Evolutionary conservation across 2,113 vertebrate genomes (phyloP), one percentile per base, ranked within the genome.

Genomic region (Anas platyrhynchos): DNA sequence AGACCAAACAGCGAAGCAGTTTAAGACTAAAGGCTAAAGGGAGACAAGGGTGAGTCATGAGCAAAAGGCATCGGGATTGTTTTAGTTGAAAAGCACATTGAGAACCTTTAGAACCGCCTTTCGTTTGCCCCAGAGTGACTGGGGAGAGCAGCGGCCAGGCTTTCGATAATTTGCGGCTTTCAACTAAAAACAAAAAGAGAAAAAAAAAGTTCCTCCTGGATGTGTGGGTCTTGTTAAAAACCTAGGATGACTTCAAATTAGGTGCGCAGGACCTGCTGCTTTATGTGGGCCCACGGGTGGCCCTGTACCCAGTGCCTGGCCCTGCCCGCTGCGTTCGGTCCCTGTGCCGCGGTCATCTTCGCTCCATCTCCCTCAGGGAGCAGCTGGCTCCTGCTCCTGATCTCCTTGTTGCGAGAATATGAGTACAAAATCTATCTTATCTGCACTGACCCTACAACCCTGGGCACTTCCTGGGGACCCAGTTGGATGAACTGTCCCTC

Each of bases 21-120:
- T 80, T 48, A 77, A 90, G 86, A 88, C 18, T 48, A 48, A 43
- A 4, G 26, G 65, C 75, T 75, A n/a, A 77, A 91, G 50, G 56
- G 56, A 92, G 32, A 54, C n/a, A 58, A 69, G 25, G 55, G 67
- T 17, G 2, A 89, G 73, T 36, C 16, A 13, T 5, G 43, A 81
- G 61, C 0, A 0, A 88, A 83, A 88, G 1, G 1, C 52, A 72
- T 52, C 75, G 3, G 2, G 7, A 34, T 94, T n/a, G 1, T 54
- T 87, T 66, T 55, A 21, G 23, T 81, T 54, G 56, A 58, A 75
- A 86, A 88, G 85, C 36, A 6, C 44, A 83, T 31, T 58, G 11
- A 62, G 44, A 69, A 43, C 59, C 63, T 36, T 58, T 11, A 62
- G 44, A 69, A 43, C 55, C 59, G 68, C 11, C 46, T 85, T 86